Evolutionary conservation across 1,140 invertebrate species (phyloP).

Genomic region (Bradynema listronoti): DNA sequence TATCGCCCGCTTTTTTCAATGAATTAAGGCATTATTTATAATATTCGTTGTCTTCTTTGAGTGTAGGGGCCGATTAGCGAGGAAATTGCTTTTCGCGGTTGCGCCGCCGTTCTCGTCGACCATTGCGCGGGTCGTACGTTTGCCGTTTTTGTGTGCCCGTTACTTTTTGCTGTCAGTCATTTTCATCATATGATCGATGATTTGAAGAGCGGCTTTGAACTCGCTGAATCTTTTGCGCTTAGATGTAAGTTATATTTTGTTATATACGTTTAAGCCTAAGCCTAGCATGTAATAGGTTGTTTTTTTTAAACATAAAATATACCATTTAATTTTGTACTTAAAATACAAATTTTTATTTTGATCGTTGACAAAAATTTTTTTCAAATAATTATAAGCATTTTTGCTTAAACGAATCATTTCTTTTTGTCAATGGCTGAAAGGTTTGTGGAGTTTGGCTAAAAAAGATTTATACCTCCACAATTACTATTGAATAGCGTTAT

Average conservation of each 20-base stretch:
- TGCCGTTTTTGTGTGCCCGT: conserved; percentile 17
- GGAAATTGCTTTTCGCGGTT: conserved; percentile 29
- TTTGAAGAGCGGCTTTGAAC: conserved; percentile 13
- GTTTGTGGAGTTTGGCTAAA: no score
- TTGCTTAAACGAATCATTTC: neutral
- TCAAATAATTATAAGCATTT: conserved; percentile 5
- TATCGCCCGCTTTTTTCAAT: conserved; percentile 19
- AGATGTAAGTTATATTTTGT: conserved; percentile 12
- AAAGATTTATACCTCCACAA: neutral
- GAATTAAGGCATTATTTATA: conserved; percentile 14
- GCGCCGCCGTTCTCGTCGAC: conserved; percentile 14
- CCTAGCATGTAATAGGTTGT: neutral
- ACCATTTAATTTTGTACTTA: neutral
- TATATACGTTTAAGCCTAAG: neutral
- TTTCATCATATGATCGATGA: conserved; percentile 27
- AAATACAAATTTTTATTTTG: neutral
- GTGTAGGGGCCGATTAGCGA: conserved; percentile 25
- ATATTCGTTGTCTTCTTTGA: neutral
- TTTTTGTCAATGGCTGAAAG: neutral
- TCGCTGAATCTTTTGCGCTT: conserved; percentile 7
- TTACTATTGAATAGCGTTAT: neutral
- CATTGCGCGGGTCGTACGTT: conserved; percentile 18
- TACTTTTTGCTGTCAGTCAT: conserved; percentile 23
- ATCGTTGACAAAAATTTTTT: neutral
- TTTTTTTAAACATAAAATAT: neutral